Base-by-base conservation (phyloP, 2,797 vertebrate species). In the Neosalanx taihuensis region DNA sequence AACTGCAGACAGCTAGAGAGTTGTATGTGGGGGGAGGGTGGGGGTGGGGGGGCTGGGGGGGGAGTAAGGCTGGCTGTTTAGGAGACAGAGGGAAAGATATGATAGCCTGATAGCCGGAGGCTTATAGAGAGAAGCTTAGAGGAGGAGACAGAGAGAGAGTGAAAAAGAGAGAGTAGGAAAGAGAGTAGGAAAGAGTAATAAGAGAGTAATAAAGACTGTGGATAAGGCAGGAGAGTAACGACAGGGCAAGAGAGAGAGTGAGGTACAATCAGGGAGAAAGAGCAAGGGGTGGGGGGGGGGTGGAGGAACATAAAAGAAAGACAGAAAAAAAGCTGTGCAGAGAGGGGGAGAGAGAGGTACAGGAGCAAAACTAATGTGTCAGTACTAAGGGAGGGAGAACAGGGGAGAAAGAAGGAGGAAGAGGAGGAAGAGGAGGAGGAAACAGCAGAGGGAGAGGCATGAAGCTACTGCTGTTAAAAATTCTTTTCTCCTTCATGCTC, bases 401-500 rank as follows among this genome's bases (percentile, higher is more conserved):
- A 5, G 46, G 20, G 33, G 57, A 74, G 58, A 64, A 1, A 37
- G 33, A 49, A 53, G 33, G 20, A 33, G 51, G n/a, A 58, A 26
- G 23, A 26, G 23, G 23, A 26, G 23, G 23, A 26, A 26, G 23
- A 26, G 23, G 23, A 26, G 23, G 73, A 64, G 17, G 53, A 75
- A 18, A 70, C 9, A 64, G 69, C 51, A 57, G 75, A 73, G 76
- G 63, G 46, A 23, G 76, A 81, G 80, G 81, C 57, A 88, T 85
- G 87, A 89, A 72, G 87, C 70, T 71, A 71, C 73, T 73, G 33
- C 51, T 68, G 63, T 49, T 77, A 35, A 86, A 72, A 70, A 37
- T 66, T 51, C 61, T 86, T 31, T 73, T 85, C 63, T 81, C 75
- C 67, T 18, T 86, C 61, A 77, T 77, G 75, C 62, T 90, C 65